Conservation (phyloP, 2,113 vertebrate species). For the Panthera uncia region DNA sequence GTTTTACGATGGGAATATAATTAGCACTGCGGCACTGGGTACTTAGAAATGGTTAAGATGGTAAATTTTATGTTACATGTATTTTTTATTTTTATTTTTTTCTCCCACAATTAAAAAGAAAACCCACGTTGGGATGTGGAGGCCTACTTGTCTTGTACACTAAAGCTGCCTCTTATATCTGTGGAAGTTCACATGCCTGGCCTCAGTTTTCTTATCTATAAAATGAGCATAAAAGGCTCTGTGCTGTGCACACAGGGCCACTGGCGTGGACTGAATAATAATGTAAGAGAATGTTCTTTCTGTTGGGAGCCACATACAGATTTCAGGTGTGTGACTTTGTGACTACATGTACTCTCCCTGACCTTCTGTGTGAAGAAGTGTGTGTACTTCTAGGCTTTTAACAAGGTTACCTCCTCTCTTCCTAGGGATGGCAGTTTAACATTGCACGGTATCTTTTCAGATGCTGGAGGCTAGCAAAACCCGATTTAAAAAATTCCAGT, state of each 20-base stretch:
- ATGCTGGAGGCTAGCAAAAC: background rate
- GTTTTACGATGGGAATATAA: background rate
- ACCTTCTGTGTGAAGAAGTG: background rate
- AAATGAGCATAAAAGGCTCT: background rate
- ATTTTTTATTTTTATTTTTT: background rate
- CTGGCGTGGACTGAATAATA: rapidly evolving
- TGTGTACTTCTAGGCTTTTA: background rate
- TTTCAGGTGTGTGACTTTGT: background rate
- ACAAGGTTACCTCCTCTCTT: background rate
- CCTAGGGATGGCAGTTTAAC: background rate
- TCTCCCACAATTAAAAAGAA: background rate
- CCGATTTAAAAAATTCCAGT: background rate
- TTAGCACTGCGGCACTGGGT: background rate
- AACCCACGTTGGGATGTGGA: too few relatives aligned
- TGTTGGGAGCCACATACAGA: rapidly evolving
- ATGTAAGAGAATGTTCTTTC: background rate
- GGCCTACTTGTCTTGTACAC: background rate
- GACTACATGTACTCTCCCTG: rapidly evolving
- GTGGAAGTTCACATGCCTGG: rapidly evolving
- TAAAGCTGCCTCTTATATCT: too few relatives aligned
- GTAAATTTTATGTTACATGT: background rate
- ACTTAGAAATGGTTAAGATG: background rate
- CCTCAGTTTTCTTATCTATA: background rate
- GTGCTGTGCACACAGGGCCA: too few relatives aligned
- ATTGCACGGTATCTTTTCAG: background rate